phyloP scores from a whole-genome alignment of 1,140 invertebrate species.

The Brachionus rotundiformis region DNA sequence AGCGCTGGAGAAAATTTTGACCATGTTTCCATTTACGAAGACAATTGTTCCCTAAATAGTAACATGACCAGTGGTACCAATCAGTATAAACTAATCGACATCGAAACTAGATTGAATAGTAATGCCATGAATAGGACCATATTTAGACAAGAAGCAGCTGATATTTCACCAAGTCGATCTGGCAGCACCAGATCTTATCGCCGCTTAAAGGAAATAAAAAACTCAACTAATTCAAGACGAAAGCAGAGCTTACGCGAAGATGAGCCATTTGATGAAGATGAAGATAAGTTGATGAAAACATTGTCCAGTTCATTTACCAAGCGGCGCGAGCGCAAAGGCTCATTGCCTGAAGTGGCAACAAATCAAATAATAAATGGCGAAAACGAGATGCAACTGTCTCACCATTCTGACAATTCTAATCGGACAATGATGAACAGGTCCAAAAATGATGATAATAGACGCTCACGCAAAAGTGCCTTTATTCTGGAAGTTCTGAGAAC shows the following conservation, averaged over 20 bases:
- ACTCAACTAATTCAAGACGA: constrained; percentile 15
- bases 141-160: background rate
- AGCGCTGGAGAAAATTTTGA: background rate
- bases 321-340: constrained; percentile 19
- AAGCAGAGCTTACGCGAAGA: background rate
- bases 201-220: constrained; percentile 23
- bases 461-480: constrained; percentile 33
- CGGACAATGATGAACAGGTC: background rate
- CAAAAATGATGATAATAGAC: background rate
- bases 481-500: constrained; percentile 19
- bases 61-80: background rate
- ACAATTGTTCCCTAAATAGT: background rate
- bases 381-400: background rate
- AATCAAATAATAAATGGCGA: background rate
- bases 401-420: constrained; percentile 23
- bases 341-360: constrained; percentile 12
- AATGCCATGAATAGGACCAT: background rate
- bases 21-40: constrained; percentile 3
- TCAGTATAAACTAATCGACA: background rate
- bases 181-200: constrained; percentile 3
- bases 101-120: background rate
- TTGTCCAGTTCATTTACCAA: constrained; percentile 23
- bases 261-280: background rate
- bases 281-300: background rate
- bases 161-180: background rate